A percentile compares a stretch with the other conserved stretches of the same genome.
phyloP scores from a whole-genome alignment of 2,888 invertebrate species.

The Melipona beecheii region DNA sequence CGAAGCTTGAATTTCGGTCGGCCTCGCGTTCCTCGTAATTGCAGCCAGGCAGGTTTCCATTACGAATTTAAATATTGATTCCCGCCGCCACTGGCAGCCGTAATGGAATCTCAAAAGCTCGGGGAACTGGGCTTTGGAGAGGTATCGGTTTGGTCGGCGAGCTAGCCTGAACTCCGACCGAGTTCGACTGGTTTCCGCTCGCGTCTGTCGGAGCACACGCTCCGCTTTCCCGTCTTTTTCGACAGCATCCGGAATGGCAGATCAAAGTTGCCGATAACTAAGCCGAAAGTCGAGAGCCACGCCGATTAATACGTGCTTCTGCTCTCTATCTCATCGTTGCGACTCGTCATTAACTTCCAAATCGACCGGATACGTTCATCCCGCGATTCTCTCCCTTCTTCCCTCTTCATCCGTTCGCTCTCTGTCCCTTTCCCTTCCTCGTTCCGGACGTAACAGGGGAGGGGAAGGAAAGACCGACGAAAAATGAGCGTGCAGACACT shows the following conservation, averaged over 20 bases:
- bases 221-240: constrained; percentile 25
- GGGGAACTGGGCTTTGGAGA: constrained; percentile 62
- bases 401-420: not conserved
- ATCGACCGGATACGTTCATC: not conserved
- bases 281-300: constrained; percentile 68
- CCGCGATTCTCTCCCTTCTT: not conserved
- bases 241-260: constrained; percentile 66
- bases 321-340: not conserved
- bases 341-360: constrained; percentile 57
- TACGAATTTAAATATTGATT: constrained; percentile 82
- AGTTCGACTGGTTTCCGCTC: not conserved
- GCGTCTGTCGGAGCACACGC: constrained; percentile 5
- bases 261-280: constrained; percentile 75
- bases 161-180: constrained; percentile 13
- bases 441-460: no score
- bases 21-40: constrained; percentile 47
- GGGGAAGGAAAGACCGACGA: not conserved
- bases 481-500: not conserved
- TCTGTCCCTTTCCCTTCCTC: not conserved
- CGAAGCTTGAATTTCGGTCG: constrained; percentile 36
- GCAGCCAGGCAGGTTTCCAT: constrained; percentile 69
- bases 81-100: constrained; percentile 56
- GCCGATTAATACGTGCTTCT: constrained; percentile 37
- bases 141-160: constrained; percentile 40
- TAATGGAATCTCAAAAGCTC: constrained; percentile 76